phyloP scores from a whole-genome alignment of 1,140 invertebrate genomes.

The Mylabris phalerata region DNA sequence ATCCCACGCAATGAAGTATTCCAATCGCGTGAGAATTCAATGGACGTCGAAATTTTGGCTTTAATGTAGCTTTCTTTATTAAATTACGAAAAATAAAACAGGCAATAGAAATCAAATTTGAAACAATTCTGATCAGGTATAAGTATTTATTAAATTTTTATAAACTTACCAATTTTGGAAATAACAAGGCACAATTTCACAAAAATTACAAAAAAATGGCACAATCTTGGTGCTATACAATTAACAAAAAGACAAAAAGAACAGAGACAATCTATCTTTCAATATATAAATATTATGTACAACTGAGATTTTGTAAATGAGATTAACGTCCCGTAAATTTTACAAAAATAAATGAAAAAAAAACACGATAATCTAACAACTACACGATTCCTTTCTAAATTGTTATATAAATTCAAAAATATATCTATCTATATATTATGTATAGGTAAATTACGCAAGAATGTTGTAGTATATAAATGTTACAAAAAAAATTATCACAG shows the following conservation, averaged over 20 bases:
- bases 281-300: constrained; percentile 13
- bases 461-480: constrained; percentile 9
- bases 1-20: too few relatives aligned
- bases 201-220: too few relatives aligned
- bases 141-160: too few relatives aligned
- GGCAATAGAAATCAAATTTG: constrained; percentile 19
- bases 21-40: too few relatives aligned
- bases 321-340: constrained; percentile 5
- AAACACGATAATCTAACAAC: constrained; percentile 1
- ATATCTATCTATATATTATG: constrained; percentile 15
- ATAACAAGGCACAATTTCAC: too few relatives aligned
- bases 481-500: constrained; percentile 30
- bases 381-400: constrained; percentile 5
- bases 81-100: too few relatives aligned
- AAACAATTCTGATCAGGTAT: too few relatives aligned
- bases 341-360: neutral
- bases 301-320: constrained; percentile 9
- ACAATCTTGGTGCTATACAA: too few relatives aligned
- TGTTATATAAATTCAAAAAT: constrained; percentile 15
- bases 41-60: too few relatives aligned
- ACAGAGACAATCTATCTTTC: constrained; percentile 3
- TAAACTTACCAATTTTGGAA: too few relatives aligned
- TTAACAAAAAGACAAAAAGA: too few relatives aligned
- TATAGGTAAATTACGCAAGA: constrained; percentile 2
- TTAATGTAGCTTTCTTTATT: too few relatives aligned